Base-by-base conservation (phyloP, 2,113 vertebrate genomes). In the Kryptolebias marmoratus region DNA sequence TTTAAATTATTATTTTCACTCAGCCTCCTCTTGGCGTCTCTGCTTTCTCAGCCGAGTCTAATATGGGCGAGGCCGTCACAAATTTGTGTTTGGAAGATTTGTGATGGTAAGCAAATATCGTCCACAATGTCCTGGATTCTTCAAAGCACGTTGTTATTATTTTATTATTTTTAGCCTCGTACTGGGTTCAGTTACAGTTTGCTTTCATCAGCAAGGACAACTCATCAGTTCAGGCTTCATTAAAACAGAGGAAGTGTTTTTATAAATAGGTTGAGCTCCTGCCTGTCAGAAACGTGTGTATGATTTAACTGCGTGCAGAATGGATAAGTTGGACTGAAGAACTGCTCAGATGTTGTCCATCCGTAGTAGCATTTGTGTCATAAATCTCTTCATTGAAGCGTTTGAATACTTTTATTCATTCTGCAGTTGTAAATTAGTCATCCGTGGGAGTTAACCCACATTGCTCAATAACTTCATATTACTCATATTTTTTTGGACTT, bases 161-260 rank as follows among this genome's bases (percentile, higher is more conserved):
- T 89, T 82, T 12, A 80, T 83, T 83, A 81, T 88, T 84, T 83
- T 79, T 73, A 77, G 72, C 79, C 56, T 70, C 72, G 69, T 62
- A 64, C 64, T 39, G 66, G 10, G 62, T 83, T 85, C 69, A 77
- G 52, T 88, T 88, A 81, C 65, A 74, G 63, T 54, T 78, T 57
- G 73, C 74, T 68, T 44, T 80, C 77, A 70, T 72, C 50, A 36
- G 68, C 65, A 74, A 53, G 73, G 73, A 58, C 14, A 56, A 52
- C 77, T 84, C 56, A 72, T 78, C 78, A 76, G 55, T 80, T 78
- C 71, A 63, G 65, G 49, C 68, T 72, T 84, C 82, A 80, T 88
- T 83, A 83, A 83, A 76, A 75, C 62, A 28, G 7, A 42, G 49
- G 49, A 75, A 44, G 45, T 62, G 48, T 27, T 42, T 22, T 84